phyloP scores from a whole-genome alignment of 2,113 vertebrate genomes.

The Tachuris rubrigastra region DNA sequence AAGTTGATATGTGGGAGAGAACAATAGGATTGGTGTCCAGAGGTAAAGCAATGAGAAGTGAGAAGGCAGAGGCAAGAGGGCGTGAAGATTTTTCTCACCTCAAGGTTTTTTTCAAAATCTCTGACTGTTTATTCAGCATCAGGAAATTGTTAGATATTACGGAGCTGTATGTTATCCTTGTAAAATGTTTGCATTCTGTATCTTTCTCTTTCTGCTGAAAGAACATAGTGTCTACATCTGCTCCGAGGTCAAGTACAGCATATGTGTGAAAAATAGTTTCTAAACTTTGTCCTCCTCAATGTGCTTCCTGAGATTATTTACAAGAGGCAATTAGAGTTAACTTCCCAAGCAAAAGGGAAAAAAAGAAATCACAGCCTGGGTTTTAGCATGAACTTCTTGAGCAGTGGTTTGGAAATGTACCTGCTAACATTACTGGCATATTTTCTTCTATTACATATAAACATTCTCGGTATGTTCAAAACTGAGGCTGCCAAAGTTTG shows the following conservation, averaged over 20 bases:
- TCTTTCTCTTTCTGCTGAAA: not conserved
- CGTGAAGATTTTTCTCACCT: not conserved
- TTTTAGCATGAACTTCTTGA: not conserved
- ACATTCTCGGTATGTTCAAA: not conserved
- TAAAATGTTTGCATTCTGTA: not conserved
- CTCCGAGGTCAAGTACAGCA: not conserved
- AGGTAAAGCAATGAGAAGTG: not conserved
- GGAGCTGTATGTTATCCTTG: not conserved
- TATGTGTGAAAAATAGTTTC: not conserved
- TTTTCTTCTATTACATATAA: not conserved
- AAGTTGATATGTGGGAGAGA: not conserved
- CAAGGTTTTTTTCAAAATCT: not conserved
- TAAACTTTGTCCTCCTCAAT: not conserved
- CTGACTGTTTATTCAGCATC: not conserved
- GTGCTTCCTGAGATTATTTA: not conserved
- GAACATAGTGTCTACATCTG: not conserved
- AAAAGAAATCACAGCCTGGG: not conserved
- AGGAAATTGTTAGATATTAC: not conserved
- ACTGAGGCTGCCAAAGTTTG: not conserved
- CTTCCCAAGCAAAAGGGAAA: not conserved
- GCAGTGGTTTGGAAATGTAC: not conserved
- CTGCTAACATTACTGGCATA: not conserved
- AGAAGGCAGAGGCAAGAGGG: not conserved
- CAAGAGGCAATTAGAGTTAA: not conserved
- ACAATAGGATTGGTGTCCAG: accelerated